Percentiles rank a stretch among this genome's conserved stretches.
Evolutionary conservation across 2,797 vertebrate species (phyloP).

Genomic region (Limosa lapponica): DNA sequence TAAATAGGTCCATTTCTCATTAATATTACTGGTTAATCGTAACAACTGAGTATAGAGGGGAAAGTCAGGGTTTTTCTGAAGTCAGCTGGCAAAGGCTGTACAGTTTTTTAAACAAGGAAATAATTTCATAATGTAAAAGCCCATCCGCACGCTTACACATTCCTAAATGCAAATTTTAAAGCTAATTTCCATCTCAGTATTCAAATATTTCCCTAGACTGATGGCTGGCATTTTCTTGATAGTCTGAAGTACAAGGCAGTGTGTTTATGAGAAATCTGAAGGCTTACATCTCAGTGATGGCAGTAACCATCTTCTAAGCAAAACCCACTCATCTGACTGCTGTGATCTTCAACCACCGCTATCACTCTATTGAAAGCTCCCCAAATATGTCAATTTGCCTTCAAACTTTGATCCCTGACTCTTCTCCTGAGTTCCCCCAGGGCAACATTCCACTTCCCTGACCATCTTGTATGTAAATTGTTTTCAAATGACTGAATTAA

Average conservation of each 20-base stretch:
- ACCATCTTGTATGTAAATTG: conserved; percentile 58
- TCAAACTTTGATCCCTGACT: conserved; percentile 39
- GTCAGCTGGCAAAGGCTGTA: not conserved
- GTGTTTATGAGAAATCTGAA: not conserved
- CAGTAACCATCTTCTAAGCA: not conserved
- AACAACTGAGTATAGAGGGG: not conserved
- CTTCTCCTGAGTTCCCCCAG: conserved; percentile 10
- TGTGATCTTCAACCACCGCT: conserved; percentile 3
- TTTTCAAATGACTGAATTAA: conserved; percentile 69
- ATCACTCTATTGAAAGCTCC: not conserved
- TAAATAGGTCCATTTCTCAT: not conserved
- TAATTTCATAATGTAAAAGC: not conserved
- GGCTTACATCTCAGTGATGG: not conserved
- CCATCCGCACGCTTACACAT: not conserved
- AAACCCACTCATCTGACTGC: not conserved
- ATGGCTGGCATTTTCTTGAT: not conserved
- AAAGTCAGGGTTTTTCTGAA: not conserved
- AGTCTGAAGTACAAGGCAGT: not conserved
- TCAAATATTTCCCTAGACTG: not conserved
- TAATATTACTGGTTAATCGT: not conserved
- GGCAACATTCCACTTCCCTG: conserved; percentile 46
- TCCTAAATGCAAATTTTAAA: conserved; percentile 26
- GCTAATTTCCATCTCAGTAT: not conserved
- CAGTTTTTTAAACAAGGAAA: not conserved
- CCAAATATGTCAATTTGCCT: conserved; percentile 21